These are phyloP conservation scores for Amia ocellicauda DNA, from an alignment of 2,113 vertebrate genomes.

Conservation along the genomic window DNA sequence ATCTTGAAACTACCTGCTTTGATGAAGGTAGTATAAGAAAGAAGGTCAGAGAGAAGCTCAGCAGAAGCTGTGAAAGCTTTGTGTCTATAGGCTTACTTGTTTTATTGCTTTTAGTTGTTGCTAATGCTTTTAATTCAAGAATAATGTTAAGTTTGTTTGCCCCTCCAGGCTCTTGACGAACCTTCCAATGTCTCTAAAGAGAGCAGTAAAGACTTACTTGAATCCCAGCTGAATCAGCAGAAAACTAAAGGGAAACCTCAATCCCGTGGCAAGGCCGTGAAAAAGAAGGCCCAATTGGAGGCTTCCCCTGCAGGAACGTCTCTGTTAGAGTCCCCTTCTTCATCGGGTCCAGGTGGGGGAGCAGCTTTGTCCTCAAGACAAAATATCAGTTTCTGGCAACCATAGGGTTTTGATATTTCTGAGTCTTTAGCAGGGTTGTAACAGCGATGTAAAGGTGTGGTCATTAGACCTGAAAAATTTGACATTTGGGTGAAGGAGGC, in stretches of 20 bases:
- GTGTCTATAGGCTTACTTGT: no score
- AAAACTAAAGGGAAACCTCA: conserved; percentile 74
- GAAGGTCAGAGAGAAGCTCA: no score
- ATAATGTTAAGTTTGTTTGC: no score
- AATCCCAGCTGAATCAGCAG: conserved; percentile 72
- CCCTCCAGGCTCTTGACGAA: conserved; percentile 65
- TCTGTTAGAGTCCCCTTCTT: conserved; percentile 35
- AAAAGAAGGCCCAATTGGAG: conserved; percentile 49
- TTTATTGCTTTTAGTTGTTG: no score
- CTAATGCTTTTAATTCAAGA: no score
- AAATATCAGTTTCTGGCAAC: conserved; percentile 12
- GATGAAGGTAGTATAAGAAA: no score
- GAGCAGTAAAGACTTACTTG: conserved; percentile 73
- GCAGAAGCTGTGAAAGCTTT: no score
- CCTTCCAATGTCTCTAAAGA: conserved; percentile 68
- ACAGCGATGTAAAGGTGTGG: no score
- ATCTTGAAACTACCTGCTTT: no score
- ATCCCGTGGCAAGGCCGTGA: conserved; percentile 76
- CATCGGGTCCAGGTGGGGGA: conserved; percentile 69
- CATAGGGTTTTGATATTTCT: no score
- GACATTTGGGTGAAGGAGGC: no score
- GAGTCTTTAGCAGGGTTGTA: conserved; percentile 25
- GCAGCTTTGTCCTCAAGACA: conserved; percentile 25
- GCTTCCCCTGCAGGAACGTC: conserved; percentile 43
- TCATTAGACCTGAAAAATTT: no score